Evolutionary conservation across 2,888 invertebrate genomes (phyloP).

Genomic region (Heliconius charithonia): DNA sequence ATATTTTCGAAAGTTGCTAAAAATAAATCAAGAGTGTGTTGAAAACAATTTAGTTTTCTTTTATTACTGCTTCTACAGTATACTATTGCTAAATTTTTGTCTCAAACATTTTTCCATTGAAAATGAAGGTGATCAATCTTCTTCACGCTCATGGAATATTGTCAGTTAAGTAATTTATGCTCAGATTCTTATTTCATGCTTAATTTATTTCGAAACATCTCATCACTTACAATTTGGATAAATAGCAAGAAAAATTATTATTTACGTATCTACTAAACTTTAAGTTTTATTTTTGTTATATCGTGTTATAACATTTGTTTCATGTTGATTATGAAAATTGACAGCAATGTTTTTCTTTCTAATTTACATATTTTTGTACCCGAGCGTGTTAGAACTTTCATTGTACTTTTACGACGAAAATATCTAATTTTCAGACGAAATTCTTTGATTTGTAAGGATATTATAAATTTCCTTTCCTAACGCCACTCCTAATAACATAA

Average conservation of each 20-base stretch:
- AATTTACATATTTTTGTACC: slow-evolving; percentile 13
- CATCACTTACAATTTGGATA: slow-evolving; percentile 31
- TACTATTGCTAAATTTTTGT: neutral
- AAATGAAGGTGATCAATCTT: slow-evolving; percentile 38
- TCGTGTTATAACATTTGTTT: neutral
- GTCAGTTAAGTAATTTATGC: slow-evolving; percentile 30
- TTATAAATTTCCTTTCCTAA: slow-evolving; percentile 59
- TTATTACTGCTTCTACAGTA: neutral
- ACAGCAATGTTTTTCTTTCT: slow-evolving; percentile 3
- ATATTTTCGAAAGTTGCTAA: neutral
- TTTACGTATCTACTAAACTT: neutral
- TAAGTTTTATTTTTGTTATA: neutral
- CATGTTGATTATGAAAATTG: neutral
- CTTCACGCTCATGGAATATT: slow-evolving; percentile 9
- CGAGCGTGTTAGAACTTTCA: neutral
- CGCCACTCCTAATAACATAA: slow-evolving; percentile 59
- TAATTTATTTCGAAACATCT: slow-evolving; percentile 37
- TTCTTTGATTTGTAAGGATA: slow-evolving; percentile 50
- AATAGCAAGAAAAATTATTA: slow-evolving; percentile 4
- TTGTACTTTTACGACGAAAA: slow-evolving; percentile 17
- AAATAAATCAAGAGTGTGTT: neutral
- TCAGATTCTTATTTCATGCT: slow-evolving; percentile 33
- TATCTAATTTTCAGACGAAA: slow-evolving; percentile 26
- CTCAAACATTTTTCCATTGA: slow-evolving; percentile 17
- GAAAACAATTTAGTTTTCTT: neutral